Evolutionary conservation across 2,888 invertebrate species (phyloP).

Genomic region (Meteorus colon): DNA sequence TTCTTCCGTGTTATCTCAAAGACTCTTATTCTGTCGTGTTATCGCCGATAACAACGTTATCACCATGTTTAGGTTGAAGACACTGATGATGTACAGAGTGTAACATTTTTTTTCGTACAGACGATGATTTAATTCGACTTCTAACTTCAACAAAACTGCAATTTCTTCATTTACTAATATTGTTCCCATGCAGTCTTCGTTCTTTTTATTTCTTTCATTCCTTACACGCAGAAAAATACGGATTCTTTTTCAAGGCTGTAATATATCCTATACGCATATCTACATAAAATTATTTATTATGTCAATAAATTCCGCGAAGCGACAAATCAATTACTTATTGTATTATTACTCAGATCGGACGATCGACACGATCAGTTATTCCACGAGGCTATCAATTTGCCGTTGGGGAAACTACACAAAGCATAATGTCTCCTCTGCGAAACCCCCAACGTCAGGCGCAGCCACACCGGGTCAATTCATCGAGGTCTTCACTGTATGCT

Average conservation of each 20-base stretch:
- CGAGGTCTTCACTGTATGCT: neutral
- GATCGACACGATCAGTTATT: slow-evolving; percentile 8
- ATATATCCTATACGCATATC: neutral
- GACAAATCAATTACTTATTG: slow-evolving; percentile 16
- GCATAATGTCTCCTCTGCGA: neutral
- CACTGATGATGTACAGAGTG: neutral
- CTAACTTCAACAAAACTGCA: neutral
- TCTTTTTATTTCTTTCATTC: neutral
- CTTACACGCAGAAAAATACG: neutral
- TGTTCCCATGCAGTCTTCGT: neutral
- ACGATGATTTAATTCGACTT: neutral
- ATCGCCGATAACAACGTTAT: slow-evolving; percentile 41
- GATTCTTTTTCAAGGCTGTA: neutral
- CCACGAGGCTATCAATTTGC: slow-evolving; percentile 28
- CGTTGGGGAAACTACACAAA: slow-evolving; percentile 8
- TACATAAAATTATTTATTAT: neutral
- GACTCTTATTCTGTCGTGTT: slow-evolving; percentile 22
- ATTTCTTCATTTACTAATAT: neutral
- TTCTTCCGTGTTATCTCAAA: slow-evolving; percentile 10
- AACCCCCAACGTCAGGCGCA: slow-evolving; percentile 2
- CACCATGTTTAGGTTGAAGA: slow-evolving; percentile 31
- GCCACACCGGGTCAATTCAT: slow-evolving; percentile 27
- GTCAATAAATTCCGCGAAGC: slow-evolving; percentile 11
- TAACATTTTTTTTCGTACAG: neutral
- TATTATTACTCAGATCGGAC: slow-evolving; percentile 13